Evolutionary conservation across 2,113 vertebrate genomes (phyloP).

Genomic region (Boulengeromyrus knoepffleri): DNA sequence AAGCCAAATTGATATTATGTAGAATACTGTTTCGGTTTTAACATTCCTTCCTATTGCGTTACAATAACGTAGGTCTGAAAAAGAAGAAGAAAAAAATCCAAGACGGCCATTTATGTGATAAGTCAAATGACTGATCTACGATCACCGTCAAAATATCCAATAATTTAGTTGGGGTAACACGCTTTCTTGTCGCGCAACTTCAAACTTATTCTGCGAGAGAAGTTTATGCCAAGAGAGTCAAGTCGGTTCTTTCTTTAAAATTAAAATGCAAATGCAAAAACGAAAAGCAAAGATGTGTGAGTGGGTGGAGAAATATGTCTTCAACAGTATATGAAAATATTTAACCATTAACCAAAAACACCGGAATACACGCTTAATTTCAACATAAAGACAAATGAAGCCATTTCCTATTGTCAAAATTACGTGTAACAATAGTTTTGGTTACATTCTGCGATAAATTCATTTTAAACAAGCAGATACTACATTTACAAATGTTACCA

Average conservation of each 20-base stretch:
- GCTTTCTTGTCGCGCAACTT: not conserved
- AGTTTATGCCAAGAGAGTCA: not conserved
- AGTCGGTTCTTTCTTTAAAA: not conserved
- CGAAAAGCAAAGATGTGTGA: not conserved
- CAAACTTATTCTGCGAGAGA: not conserved
- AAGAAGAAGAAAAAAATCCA: not conserved
- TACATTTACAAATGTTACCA: not conserved
- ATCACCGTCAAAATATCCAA: not conserved
- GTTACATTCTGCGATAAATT: not conserved
- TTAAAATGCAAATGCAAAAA: not conserved
- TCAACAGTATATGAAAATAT: not conserved
- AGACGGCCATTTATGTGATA: slow-evolving; percentile 16
- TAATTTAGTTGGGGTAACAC: not conserved
- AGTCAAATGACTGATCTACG: slow-evolving; percentile 10
- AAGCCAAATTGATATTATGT: not conserved
- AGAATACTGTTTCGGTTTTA: slow-evolving; percentile 6
- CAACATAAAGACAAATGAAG: not conserved
- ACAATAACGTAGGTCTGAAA: not conserved
- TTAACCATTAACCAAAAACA: slow-evolving; percentile 11
- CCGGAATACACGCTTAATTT: not conserved
- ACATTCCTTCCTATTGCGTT: slow-evolving; percentile 1
- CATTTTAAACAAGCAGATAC: not conserved
- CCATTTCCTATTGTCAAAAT: not conserved
- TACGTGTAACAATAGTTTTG: not conserved
- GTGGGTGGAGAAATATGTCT: not conserved